These are phyloP conservation scores for Diploptera punctata DNA, from an alignment of 2,888 invertebrate species.

Conservation along the genomic window DNA sequence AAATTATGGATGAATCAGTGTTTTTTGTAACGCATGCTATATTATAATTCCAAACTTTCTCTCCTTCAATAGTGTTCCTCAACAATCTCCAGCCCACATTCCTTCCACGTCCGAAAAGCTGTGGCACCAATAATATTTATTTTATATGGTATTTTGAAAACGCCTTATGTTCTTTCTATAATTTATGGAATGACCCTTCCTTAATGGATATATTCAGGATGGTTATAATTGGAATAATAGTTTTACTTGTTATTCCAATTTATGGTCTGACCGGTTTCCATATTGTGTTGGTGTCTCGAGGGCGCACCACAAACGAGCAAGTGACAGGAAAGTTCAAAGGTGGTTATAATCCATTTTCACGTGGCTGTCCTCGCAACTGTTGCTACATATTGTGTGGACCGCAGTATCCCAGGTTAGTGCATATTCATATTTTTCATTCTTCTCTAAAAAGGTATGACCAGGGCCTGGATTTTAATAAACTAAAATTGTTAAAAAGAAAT, in stretches of 20 bases:
- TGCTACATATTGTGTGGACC: conserved; percentile 96
- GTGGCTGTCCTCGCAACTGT: conserved; percentile 95
- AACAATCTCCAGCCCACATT: too few relatives aligned
- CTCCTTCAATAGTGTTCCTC: too few relatives aligned
- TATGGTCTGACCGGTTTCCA: conserved; percentile 98
- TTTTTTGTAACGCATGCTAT: too few relatives aligned
- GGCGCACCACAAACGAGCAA: conserved; percentile 99
- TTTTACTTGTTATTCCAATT: conserved; percentile 93
- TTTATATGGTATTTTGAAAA: too few relatives aligned
- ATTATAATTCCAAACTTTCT: too few relatives aligned
- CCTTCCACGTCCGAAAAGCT: too few relatives aligned
- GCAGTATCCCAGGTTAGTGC: conserved; percentile 90
- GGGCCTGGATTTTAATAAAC: too few relatives aligned
- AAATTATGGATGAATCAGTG: too few relatives aligned
- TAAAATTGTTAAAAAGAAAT: too few relatives aligned
- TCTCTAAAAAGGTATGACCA: not conserved
- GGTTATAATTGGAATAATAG: conserved; percentile 90
- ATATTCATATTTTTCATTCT: not conserved
- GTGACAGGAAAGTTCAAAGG: conserved; percentile 99
- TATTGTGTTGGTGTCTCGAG: conserved; percentile 93
- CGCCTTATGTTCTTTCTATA: too few relatives aligned
- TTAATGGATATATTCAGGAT: conserved; percentile 70
- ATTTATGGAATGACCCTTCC: too few relatives aligned
- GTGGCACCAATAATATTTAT: too few relatives aligned
- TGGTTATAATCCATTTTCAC: conserved; percentile 97